Evolutionary conservation across 2,797 vertebrate species (phyloP), one percentile per base, ranked within the genome.

Genomic region (Sebastes miniatus): DNA sequence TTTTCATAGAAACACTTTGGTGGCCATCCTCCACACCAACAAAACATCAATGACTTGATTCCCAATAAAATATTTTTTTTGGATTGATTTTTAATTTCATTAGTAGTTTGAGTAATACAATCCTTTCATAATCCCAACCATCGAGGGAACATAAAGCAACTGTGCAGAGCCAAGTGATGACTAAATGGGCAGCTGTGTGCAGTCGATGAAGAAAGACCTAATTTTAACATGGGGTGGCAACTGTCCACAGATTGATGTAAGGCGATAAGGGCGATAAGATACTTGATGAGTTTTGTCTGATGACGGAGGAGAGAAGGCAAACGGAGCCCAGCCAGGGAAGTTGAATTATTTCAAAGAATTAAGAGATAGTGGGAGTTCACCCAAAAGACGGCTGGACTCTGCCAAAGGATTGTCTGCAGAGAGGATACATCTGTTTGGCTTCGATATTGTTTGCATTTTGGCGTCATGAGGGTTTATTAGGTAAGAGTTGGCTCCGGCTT

Each of bases 401-500:
- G 74, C 77, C 59, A 59, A 3, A 70, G 75, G 39, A 77, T 69
- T 50, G 80, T 79, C 81, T 63, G 73, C 34, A 56, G 73, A 54
- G 77, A 85, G 25, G 61, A 82, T 39, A 39, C 68, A 59, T 80
- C 83, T 59, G 52, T 79, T 69, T 87, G 70, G 47, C 61, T 88
- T 43, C 47, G 79, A 75, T 71, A 66, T 79, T 68, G 79, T 80
- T 73, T 73, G 73, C 54, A 25, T 77, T 81, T 81, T 83, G 83
- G 65, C 77, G 52, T 69, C 20, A 22, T 59, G 65, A 69, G 34
- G 43, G 18, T 86, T 75, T 69, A 58, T 87, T 87, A 85, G 83
- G 88, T 90, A 88, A 90, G 72, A 88, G 78, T 59, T 81, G 73
- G 81, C 47, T 71, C n/a, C 32, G 62, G 65, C 65, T 47, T 27